Conservation (phyloP, 2,797 vertebrate genomes). For the Anniella stebbinsi region DNA sequence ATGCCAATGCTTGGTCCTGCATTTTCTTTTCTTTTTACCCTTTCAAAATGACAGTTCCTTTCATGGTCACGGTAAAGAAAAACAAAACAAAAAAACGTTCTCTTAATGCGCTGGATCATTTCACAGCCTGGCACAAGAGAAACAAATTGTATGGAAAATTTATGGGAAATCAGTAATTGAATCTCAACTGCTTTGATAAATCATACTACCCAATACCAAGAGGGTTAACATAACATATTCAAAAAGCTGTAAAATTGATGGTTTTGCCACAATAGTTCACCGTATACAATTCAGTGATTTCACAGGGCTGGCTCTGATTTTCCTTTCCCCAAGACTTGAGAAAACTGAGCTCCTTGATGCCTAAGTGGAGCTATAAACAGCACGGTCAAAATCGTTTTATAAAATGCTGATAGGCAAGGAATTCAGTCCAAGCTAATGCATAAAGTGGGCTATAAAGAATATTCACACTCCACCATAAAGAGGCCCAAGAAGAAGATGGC, state of each 20-base stretch:
- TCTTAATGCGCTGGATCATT: slow-evolving; percentile 53
- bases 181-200: slow-evolving; percentile 69
- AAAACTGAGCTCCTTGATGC: slow-evolving; percentile 29
- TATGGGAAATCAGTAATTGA: slow-evolving; percentile 75
- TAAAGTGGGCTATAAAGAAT: slow-evolving; percentile 37
- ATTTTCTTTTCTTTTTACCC: slow-evolving; percentile 54
- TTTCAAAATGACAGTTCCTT: slow-evolving; percentile 51
- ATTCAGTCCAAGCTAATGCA: slow-evolving; percentile 45
- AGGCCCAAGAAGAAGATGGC: slow-evolving; percentile 47
- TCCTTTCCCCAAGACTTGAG: slow-evolving; percentile 10
- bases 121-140: slow-evolving; percentile 56
- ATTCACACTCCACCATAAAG: slow-evolving; percentile 42
- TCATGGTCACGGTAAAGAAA: slow-evolving; percentile 55
- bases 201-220: slow-evolving; percentile 67
- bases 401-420: slow-evolving; percentile 59
- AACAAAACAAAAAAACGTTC: neutral
- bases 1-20: neutral
- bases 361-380: slow-evolving; percentile 23
- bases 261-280: slow-evolving; percentile 42
- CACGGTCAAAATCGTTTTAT: slow-evolving; percentile 44
- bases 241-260: slow-evolving; percentile 67
- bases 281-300: slow-evolving; percentile 17
- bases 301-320: slow-evolving; percentile 27
- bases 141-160: slow-evolving; percentile 67
- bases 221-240: slow-evolving; percentile 48